Evolutionary conservation across 2,888 invertebrate genomes (phyloP), one percentile per base, ranked within the genome.

Genomic region (Xanthostigma xanthostigma): DNA sequence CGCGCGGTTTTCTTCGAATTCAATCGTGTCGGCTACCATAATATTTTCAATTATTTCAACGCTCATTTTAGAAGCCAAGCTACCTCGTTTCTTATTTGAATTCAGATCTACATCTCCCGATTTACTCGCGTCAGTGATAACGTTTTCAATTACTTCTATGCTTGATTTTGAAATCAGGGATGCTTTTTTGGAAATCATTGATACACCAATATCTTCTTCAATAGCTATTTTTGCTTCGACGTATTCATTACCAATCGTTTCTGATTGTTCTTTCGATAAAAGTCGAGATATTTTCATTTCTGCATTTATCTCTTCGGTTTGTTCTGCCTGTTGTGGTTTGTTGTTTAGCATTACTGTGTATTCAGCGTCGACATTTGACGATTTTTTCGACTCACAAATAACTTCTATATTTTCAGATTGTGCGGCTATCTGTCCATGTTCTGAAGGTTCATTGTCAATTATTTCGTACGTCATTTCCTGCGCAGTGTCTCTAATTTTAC

Each of bases 221-320:
- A 67, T 58, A 10, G 63, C 51, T 2, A 68, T 62, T 57, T 71
- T 67, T 4, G 51, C 48, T 62, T 68, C 64, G 38, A 68, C 62
- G 6, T 57, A 51, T 55, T 71, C 69, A 40, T 71, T 65, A 55
- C 50, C 49, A 10, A 53, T 46, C 10, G 47, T 49, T 44, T 51
- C 52, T 49, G 50, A 46, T 50, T 53, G 48, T 51, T 37, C 35
- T 12, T 17, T 9, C 27, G 13, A 46, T 27, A 27, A 27, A 27
- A 27, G 27, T 27, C 27, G 27, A 27, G 27, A 27, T 6, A 27
- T 6, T 27, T 27, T 27, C 27, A 48, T 53, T 44, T 56, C 47
- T n/a, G 55, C 55, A 17, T 52, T 53, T 11, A 53, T 54, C 11
- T 53, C 48, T 45, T 44, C 42, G 6, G 48, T 41, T 37, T 41